A percentile compares a stretch with the other conserved stretches of the same genome.
These are phyloP conservation scores for Azemiops feae DNA, from an alignment of 2,113 vertebrate species.

Conservation along the genomic window DNA sequence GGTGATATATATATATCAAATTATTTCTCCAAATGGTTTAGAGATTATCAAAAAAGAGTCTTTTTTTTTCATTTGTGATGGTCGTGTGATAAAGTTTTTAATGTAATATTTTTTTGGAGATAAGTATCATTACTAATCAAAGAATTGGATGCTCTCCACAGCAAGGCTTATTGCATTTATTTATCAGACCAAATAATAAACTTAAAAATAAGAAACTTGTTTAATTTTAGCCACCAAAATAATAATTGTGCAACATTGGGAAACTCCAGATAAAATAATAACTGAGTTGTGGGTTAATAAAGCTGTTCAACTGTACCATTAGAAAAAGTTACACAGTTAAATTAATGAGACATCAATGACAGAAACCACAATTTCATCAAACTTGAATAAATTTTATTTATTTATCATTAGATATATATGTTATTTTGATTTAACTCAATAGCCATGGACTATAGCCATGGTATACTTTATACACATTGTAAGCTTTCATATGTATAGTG, in stretches of 20 bases:
- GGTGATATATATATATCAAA: neutral
- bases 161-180: neutral
- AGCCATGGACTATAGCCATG: neutral
- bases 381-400: neutral
- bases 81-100: neutral
- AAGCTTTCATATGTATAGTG: neutral
- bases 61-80: neutral
- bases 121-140: neutral
- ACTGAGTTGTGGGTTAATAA: neutral
- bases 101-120: neutral
- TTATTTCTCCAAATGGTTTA: neutral
- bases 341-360: neutral
- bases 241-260: neutral
- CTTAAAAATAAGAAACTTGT: neutral
- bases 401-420: neutral
- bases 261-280: neutral
- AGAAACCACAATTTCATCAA: neutral
- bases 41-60: neutral
- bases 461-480: neutral
- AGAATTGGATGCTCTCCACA: neutral
- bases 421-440: neutral
- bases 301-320: neutral
- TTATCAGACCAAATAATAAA: neutral
- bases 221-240: neutral
- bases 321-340: neutral